Evolutionary conservation across 2,888 invertebrate species (phyloP).

Genomic region (Achlya flavicornis): DNA sequence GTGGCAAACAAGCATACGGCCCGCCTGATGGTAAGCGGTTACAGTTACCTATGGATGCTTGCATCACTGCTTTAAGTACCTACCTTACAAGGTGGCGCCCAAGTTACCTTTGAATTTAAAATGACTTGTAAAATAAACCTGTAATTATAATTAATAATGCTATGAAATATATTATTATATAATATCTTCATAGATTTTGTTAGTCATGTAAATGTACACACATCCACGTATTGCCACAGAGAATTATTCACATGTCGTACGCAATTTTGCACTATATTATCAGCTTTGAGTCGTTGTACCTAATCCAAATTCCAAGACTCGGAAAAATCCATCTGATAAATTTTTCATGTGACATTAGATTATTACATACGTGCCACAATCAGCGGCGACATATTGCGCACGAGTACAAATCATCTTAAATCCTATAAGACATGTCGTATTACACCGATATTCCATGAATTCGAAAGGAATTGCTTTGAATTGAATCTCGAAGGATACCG

Average conservation of each 20-base stretch:
- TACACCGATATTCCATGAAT: constrained; percentile 20
- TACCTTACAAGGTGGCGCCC: neutral
- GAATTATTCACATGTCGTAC: too few relatives aligned
- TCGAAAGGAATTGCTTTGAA: constrained; percentile 27
- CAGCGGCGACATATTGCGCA: constrained; percentile 31
- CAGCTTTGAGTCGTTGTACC: too few relatives aligned
- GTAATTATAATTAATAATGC: neutral
- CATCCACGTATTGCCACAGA: too few relatives aligned
- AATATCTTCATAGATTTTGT: too few relatives aligned
- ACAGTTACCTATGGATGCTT: too few relatives aligned
- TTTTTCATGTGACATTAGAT: constrained; percentile 35
- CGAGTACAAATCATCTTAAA: neutral
- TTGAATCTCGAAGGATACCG: constrained; percentile 45
- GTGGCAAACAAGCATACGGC: too few relatives aligned
- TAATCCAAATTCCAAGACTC: neutral
- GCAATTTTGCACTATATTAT: too few relatives aligned
- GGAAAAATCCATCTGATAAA: constrained; percentile 1
- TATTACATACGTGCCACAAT: constrained; percentile 55
- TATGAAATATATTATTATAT: neutral
- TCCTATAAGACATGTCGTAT: constrained; percentile 39
- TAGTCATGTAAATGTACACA: too few relatives aligned
- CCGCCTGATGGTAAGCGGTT: too few relatives aligned
- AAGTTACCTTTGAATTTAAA: constrained; percentile 6
- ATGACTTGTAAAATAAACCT: neutral
- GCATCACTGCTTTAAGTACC: too few relatives aligned